A percentile compares a stretch with the other conserved stretches of the same genome.
Evolutionary conservation across 2,888 invertebrate genomes (phyloP).

Genomic region (Dicyrtomina minuta): DNA sequence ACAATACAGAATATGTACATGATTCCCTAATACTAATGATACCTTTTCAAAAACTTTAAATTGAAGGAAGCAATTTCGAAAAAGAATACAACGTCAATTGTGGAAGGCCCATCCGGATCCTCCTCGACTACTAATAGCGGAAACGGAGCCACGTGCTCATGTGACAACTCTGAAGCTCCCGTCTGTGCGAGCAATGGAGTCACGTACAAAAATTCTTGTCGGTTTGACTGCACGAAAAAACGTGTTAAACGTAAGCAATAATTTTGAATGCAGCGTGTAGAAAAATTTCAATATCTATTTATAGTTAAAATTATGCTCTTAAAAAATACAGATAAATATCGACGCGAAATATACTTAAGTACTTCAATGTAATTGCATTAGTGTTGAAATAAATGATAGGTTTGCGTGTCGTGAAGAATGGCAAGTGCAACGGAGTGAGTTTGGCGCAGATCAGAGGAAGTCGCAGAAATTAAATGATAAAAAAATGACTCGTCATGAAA

Average conservation of each 20-base stretch:
- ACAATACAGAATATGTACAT: no score
- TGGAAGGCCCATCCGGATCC: conserved; percentile 11
- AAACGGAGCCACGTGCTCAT: conserved; percentile 24
- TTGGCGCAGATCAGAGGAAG: conserved; percentile 5
- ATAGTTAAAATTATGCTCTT: neutral
- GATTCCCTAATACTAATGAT: no score
- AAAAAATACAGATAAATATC: neutral
- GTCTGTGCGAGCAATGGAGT: conserved; percentile 49
- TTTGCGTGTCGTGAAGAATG: conserved; percentile 43
- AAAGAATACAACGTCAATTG: conserved; percentile 11
- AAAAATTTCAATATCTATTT: neutral
- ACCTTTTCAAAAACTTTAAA: no score
- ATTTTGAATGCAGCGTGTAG: no score
- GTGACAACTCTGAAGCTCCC: conserved; percentile 18
- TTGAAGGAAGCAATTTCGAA: neutral
- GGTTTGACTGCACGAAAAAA: conserved; percentile 49
- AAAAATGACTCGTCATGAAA: no score
- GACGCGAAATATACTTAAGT: neutral
- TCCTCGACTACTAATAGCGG: no score
- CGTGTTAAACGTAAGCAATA: conserved; percentile 43
- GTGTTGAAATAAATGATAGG: conserved; percentile 27
- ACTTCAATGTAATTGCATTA: neutral
- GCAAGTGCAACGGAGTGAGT: conserved; percentile 35
- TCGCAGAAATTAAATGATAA: neutral
- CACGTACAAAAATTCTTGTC: conserved; percentile 46